A percentile compares a stretch with the other conserved stretches of the same genome.
Conservation (phyloP, 1,140 invertebrate species). For the Drosophila bifasciata region DNA sequence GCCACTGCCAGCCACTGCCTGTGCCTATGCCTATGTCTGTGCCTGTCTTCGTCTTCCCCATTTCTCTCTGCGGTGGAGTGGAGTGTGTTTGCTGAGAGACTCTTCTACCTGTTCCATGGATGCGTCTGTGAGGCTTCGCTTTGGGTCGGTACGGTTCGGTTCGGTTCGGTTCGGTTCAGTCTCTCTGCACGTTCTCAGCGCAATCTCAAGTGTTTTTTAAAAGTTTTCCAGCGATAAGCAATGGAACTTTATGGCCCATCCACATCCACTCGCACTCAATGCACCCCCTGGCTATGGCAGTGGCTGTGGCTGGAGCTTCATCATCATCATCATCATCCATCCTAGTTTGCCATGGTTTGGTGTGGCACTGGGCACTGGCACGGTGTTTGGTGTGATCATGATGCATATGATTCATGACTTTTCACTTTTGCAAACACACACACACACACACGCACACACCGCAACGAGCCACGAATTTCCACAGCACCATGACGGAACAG, state of each 20-base stretch:
- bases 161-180: slow-evolving; percentile 26
- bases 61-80: slow-evolving; percentile 8
- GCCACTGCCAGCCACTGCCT: slow-evolving; percentile 22
- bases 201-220: slow-evolving; percentile 80
- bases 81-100: slow-evolving; percentile 11
- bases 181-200: slow-evolving; percentile 56
- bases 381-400: slow-evolving; percentile 59
- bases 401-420: slow-evolving; percentile 80
- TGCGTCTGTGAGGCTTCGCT: slow-evolving; percentile 28
- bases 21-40: slow-evolving; percentile 4
- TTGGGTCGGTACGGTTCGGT: slow-evolving; percentile 14
- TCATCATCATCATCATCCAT: slow-evolving; percentile 45
- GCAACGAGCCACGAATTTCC: slow-evolving; percentile 13
- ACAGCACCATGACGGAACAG: slow-evolving; percentile 34
- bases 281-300: slow-evolving; percentile 20
- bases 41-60: slow-evolving; percentile 15
- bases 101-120: slow-evolving; percentile 45
- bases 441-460: slow-evolving; percentile 15
- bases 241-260: slow-evolving; percentile 73
- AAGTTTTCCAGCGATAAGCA: slow-evolving; percentile 81
- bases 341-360: slow-evolving; percentile 59
- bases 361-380: slow-evolving; percentile 26
- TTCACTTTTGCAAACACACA: slow-evolving; percentile 67
- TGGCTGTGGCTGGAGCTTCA: slow-evolving; percentile 27
- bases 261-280: slow-evolving; percentile 61